phyloP scores from a whole-genome alignment of 2,888 invertebrate species.

The Rhamnusium bicolor region DNA sequence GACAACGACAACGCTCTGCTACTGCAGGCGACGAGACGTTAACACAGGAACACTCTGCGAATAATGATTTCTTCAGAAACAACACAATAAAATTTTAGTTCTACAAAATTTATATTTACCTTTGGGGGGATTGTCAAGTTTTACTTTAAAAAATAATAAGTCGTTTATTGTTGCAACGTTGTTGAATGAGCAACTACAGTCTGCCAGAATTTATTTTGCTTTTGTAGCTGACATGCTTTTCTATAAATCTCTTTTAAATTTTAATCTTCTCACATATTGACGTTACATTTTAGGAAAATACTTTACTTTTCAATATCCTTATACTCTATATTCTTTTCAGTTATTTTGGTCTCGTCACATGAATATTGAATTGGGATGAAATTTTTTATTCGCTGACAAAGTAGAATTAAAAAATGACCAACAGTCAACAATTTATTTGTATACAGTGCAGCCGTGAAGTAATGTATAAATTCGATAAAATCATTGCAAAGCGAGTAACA shows the following conservation, averaged over 20 bases:
- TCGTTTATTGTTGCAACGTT: neutral
- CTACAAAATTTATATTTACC: no score
- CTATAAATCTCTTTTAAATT: neutral
- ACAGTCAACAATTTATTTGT: no score
- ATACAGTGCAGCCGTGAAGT: no score
- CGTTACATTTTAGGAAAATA: no score
- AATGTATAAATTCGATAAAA: no score
- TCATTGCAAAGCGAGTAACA: no score
- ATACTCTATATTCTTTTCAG: no score
- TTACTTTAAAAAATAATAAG: neutral
- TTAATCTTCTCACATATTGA: neutral
- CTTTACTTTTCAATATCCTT: no score
- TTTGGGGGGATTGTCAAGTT: neutral
- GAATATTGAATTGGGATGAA: no score
- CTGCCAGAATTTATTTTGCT: neutral
- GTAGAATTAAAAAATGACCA: no score
- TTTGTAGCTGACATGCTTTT: neutral
- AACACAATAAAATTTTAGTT: slow-evolving; percentile 1
- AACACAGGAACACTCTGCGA: slow-evolving; percentile 42
- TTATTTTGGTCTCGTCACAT: no score
- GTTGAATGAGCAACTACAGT: neutral
- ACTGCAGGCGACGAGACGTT: slow-evolving; percentile 47
- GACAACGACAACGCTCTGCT: slow-evolving; percentile 20
- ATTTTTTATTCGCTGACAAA: no score
- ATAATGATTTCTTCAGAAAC: slow-evolving; percentile 44